phyloP scores from a whole-genome alignment of 1,140 invertebrate genomes.

The Callitettix versicolor region DNA sequence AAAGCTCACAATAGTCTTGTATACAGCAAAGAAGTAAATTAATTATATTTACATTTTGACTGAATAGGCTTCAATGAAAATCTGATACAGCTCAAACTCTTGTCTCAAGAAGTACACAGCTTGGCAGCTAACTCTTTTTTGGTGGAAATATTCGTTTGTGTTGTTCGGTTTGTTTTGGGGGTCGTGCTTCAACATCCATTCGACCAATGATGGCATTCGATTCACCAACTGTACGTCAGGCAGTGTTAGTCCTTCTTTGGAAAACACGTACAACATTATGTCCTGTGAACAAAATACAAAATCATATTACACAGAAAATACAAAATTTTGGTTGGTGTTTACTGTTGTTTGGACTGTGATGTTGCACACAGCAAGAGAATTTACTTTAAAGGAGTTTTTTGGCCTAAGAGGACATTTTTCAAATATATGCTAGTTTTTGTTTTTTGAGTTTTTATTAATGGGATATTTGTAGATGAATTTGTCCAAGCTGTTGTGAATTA shows the following conservation, averaged over 20 bases:
- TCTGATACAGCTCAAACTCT: constrained; percentile 21
- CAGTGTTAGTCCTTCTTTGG: background rate
- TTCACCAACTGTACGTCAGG: background rate
- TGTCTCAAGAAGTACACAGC: constrained; percentile 25
- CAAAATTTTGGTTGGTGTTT: background rate
- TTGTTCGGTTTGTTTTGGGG: constrained; percentile 26
- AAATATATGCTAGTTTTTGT: too few species aligned
- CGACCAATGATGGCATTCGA: constrained; percentile 1
- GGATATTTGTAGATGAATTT: too few species aligned
- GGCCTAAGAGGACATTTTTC: too few species aligned
- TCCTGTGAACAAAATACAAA: constrained; percentile 2
- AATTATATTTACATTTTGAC: constrained; percentile 19
- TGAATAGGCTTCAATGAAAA: constrained; percentile 19
- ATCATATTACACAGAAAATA: background rate
- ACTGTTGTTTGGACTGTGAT: too few species aligned
- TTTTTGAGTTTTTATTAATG: too few species aligned
- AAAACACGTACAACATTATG: background rate
- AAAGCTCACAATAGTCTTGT: too few species aligned
- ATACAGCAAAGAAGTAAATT: background rate
- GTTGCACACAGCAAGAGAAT: too few species aligned
- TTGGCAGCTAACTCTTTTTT: constrained; percentile 22
- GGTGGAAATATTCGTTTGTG: constrained; percentile 17
- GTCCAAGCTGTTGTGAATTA: too few species aligned
- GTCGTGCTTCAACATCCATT: constrained; percentile 29
- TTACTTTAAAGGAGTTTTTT: too few species aligned